These are phyloP conservation scores for Aethes cnicana DNA, from an alignment of 2,888 invertebrate species.

Conservation along the genomic window DNA sequence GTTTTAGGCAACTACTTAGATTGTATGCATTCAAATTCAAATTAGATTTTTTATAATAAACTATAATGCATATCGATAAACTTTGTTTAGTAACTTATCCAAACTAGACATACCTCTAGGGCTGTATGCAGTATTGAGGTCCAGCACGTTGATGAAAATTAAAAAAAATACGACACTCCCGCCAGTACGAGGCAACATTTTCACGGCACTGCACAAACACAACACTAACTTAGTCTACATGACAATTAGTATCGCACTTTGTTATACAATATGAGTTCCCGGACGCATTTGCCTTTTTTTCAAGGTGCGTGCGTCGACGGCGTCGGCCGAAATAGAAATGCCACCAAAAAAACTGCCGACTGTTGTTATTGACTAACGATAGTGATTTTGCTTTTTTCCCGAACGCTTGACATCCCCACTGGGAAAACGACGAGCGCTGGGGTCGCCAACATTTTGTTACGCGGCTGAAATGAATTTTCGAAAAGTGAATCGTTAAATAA, in stretches of 20 bases:
- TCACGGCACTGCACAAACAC: slow-evolving; percentile 35
- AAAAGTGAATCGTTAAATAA: no score
- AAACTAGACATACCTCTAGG: slow-evolving; percentile 69
- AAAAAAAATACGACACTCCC: slow-evolving; percentile 45
- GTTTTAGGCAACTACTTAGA: no score
- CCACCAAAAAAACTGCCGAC: slow-evolving; percentile 62
- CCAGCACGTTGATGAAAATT: slow-evolving; percentile 47
- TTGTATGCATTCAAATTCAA: no score
- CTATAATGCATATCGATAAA: no score
- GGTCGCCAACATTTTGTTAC: slow-evolving; percentile 60
- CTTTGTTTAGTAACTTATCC: no score
- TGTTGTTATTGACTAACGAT: slow-evolving; percentile 71
- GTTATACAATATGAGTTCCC: slow-evolving; percentile 23
- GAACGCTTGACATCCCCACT: slow-evolving; percentile 72
- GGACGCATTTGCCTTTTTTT: slow-evolving; percentile 29
- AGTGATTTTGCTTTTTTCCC: slow-evolving; percentile 77
- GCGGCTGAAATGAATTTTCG: no score
- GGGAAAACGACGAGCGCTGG: slow-evolving; percentile 60
- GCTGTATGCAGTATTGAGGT: slow-evolving; percentile 57
- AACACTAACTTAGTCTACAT: slow-evolving; percentile 10
- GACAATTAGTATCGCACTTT: slow-evolving; percentile 6
- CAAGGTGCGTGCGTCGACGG: slow-evolving; percentile 52
- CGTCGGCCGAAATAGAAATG: slow-evolving; percentile 73
- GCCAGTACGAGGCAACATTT: slow-evolving; percentile 42
- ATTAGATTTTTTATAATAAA: no score